Conservation (phyloP, 2,888 invertebrate genomes). For the Dexiosoma caninum region DNA sequence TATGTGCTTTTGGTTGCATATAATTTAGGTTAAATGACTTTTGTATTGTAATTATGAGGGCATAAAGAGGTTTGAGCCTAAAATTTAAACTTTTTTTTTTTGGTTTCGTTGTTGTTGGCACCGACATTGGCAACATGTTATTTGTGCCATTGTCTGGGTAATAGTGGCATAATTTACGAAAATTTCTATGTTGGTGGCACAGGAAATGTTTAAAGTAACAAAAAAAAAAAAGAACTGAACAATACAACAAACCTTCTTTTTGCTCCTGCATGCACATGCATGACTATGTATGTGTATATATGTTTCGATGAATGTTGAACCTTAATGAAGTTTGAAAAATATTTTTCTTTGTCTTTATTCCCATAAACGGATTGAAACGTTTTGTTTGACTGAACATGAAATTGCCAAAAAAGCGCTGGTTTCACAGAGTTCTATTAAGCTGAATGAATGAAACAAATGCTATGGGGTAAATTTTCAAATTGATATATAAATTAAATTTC, state of each 20-base stretch:
- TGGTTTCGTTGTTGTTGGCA: conserved; percentile 57
- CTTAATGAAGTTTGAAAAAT: conserved; percentile 54
- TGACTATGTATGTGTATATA: too few species aligned
- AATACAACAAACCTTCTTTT: conserved; percentile 15
- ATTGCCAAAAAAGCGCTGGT: not conserved
- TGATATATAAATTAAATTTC: too few species aligned
- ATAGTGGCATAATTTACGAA: conserved; percentile 62
- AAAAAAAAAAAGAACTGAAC: too few species aligned
- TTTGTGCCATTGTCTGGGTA: conserved; percentile 64
- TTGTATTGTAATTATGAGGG: conserved; percentile 60
- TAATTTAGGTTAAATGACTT: conserved; percentile 63
- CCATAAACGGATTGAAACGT: conserved; percentile 45
- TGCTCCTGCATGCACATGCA: not conserved
- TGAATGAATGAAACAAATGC: too few species aligned
- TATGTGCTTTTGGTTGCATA: conserved; percentile 37
- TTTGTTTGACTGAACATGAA: conserved; percentile 47
- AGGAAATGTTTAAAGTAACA: conserved; percentile 40
- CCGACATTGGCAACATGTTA: conserved; percentile 62
- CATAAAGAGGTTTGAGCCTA: conserved; percentile 54
- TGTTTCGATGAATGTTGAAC: conserved; percentile 6
- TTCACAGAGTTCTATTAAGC: not conserved
- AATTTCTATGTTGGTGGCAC: conserved; percentile 60
- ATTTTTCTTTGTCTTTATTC: conserved; percentile 14
- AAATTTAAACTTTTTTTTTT: conserved; percentile 15
- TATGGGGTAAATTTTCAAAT: too few species aligned